Evolutionary conservation across 2,888 invertebrate genomes (phyloP).

Genomic region (Rhamphomyia laevipes): DNA sequence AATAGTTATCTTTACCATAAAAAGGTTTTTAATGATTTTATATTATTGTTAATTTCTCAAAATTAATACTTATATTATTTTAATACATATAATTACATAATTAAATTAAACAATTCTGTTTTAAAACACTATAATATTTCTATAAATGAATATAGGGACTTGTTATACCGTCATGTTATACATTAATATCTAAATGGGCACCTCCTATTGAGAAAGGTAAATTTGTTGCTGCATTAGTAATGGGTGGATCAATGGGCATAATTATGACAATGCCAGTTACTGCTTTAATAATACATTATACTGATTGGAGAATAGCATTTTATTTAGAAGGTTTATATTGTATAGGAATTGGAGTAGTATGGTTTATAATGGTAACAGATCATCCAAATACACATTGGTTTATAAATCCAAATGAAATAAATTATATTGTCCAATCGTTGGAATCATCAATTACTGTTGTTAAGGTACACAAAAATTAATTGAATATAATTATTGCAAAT

Average conservation of each 20-base stretch:
- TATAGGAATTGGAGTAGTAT: slow-evolving; percentile 43
- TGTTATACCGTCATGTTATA: slow-evolving; percentile 36
- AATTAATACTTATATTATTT: too few species aligned
- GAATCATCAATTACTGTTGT: slow-evolving; percentile 17
- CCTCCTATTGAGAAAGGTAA: slow-evolving; percentile 64
- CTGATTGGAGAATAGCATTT: slow-evolving; percentile 58
- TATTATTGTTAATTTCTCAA: too few species aligned
- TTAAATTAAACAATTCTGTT: background rate
- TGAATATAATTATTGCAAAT: too few species aligned
- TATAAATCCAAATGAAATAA: slow-evolving; percentile 49
- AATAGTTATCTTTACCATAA: too few species aligned
- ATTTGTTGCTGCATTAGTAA: slow-evolving; percentile 51
- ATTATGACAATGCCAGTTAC: slow-evolving; percentile 57
- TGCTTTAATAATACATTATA: slow-evolving; percentile 47
- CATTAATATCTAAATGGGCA: slow-evolving; percentile 57
- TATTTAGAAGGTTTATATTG: slow-evolving; percentile 48
- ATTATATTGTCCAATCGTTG: slow-evolving; percentile 49
- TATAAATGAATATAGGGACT: too few species aligned
- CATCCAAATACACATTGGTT: slow-evolving; percentile 50
- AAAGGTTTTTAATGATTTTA: too few species aligned
- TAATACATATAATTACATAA: background rate
- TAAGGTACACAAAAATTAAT: too few species aligned
- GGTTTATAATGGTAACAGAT: slow-evolving; percentile 53
- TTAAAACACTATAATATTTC: background rate
- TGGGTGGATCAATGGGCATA: slow-evolving; percentile 63